Conservation (phyloP, 2,888 invertebrate genomes). For the Cheilosia soror region DNA sequence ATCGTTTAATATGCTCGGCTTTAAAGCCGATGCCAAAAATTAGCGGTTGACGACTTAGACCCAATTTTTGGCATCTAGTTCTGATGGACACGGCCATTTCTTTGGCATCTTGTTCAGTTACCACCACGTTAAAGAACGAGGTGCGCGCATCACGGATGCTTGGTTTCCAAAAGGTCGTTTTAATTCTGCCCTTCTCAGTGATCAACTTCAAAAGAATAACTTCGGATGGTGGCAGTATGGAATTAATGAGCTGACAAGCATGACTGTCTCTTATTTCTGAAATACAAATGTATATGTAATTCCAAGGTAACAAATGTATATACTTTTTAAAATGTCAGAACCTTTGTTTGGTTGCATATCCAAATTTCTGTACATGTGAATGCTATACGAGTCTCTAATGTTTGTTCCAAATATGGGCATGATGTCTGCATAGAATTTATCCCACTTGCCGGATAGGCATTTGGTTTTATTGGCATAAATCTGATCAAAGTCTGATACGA, state of each 20-base stretch:
- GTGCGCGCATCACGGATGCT: background rate
- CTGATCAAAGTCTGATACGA: conserved; percentile 16
- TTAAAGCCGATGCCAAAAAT: conserved; percentile 19
- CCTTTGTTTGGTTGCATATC: background rate
- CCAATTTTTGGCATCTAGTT: background rate
- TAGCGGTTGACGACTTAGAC: background rate
- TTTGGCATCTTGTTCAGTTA: background rate
- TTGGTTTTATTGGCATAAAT: conserved; percentile 3
- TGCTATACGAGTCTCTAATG: background rate
- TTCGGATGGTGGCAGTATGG: background rate
- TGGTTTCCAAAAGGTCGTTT: background rate
- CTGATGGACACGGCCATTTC: background rate
- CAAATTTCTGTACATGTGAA: background rate
- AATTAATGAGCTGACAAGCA: background rate
- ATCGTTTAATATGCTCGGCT: background rate
- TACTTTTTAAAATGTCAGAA: background rate
- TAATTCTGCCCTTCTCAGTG: background rate
- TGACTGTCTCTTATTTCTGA: conserved; percentile 11
- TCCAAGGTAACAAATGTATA: background rate
- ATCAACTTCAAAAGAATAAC: background rate
- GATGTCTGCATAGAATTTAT: background rate
- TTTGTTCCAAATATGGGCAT: background rate
- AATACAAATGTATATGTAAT: background rate
- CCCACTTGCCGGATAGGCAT: conserved; percentile 17
- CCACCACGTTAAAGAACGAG: background rate